Conservation (phyloP, 2,888 invertebrate species). For the Omphaloscelis lunosa region DNA sequence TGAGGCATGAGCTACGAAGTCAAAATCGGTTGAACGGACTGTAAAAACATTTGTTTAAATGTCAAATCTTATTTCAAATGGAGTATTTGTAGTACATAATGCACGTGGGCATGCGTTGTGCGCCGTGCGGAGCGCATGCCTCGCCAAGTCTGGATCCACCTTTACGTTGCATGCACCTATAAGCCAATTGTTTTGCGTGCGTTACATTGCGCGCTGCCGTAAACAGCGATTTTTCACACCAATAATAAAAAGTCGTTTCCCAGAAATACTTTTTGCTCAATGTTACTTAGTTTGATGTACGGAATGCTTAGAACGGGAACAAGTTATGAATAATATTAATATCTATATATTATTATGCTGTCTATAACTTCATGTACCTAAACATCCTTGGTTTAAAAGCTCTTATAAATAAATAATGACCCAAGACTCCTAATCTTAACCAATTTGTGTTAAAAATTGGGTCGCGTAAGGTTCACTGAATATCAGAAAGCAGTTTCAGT, state of each 20-base stretch:
- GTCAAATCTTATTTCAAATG: too few species aligned
- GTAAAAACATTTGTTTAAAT: too few species aligned
- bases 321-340: background rate
- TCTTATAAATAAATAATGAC: conserved; percentile 17
- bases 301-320: background rate
- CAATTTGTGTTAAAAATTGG: conserved; percentile 75
- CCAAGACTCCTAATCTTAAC: conserved; percentile 58
- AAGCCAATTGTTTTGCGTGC: background rate
- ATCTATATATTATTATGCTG: too few species aligned
- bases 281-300: background rate
- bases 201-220: too few species aligned
- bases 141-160: too few species aligned
- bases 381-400: conserved; percentile 14
- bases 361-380: background rate
- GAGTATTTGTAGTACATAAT: too few species aligned
- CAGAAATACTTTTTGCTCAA: background rate
- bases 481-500: conserved; percentile 67
- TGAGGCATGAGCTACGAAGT: too few species aligned
- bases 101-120: too few species aligned
- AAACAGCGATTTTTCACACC: too few species aligned
- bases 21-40: too few species aligned
- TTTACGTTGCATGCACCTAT: background rate
- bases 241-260: background rate
- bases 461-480: conserved; percentile 69
- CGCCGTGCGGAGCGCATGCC: too few species aligned